Evolutionary conservation across 2,888 invertebrate genomes (phyloP).

Genomic region (Sarcophaga carnaria): DNA sequence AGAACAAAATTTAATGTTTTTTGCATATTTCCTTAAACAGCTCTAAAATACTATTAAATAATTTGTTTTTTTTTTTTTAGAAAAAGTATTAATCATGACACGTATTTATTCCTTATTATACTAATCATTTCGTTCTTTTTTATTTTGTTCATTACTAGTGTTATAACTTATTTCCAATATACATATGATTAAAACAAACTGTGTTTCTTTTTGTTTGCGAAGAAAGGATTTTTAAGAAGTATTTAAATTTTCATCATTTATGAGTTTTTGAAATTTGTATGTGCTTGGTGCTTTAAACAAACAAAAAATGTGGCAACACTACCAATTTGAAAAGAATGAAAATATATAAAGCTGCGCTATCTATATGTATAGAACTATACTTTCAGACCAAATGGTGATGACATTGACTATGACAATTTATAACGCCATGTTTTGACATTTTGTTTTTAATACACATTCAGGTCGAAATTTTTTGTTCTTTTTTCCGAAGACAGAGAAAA

Average conservation of each 20-base stretch:
- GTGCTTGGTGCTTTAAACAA: no score
- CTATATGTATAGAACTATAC: neutral
- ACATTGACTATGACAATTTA: neutral
- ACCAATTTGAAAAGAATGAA: no score
- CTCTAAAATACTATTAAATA: conserved; percentile 31
- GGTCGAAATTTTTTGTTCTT: conserved; percentile 5
- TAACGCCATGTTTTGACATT: neutral
- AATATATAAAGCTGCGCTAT: neutral
- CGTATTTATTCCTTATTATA: conserved; percentile 1
- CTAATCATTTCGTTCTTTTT: neutral
- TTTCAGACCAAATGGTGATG: neutral
- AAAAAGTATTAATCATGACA: conserved; percentile 25
- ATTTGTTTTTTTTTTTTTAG: neutral
- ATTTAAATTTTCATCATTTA: no score
- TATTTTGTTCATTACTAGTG: neutral
- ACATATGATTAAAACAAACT: neutral
- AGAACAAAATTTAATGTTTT: neutral
- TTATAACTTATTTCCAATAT: neutral
- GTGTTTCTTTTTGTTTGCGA: no score
- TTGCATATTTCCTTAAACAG: neutral
- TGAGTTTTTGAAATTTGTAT: no score
- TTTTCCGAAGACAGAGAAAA: conserved; percentile 6
- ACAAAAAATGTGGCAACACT: no score
- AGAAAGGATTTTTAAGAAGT: no score
- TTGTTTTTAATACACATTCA: neutral